phyloP scores from a whole-genome alignment of 2,888 invertebrate genomes.

The Callinectes sapidus region DNA sequence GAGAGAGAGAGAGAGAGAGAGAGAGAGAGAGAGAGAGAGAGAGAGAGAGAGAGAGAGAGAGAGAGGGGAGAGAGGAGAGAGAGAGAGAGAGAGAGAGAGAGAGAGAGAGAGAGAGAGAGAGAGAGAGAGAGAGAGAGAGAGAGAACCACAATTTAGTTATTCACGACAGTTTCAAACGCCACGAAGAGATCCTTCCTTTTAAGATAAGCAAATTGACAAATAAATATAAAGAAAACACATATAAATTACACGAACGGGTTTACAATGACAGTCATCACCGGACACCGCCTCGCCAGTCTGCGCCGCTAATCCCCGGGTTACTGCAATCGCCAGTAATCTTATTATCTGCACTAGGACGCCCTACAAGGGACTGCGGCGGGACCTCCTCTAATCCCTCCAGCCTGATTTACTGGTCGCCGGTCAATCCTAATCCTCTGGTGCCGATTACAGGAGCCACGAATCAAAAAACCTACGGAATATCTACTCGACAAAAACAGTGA shows the following conservation, averaged over 20 bases:
- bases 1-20: too few species aligned
- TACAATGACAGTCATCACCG: slow-evolving; percentile 10
- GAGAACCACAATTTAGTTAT: background rate
- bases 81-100: too few species aligned
- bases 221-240: slow-evolving; percentile 2
- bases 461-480: slow-evolving; percentile 22
- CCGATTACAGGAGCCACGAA: slow-evolving; percentile 26
- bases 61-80: too few species aligned
- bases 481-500: slow-evolving; percentile 23
- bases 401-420: slow-evolving; percentile 30
- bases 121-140: background rate
- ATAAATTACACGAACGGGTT: slow-evolving; percentile 27
- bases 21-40: too few species aligned
- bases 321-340: slow-evolving; percentile 25
- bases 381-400: slow-evolving; percentile 16
- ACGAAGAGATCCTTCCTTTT: background rate
- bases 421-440: slow-evolving; percentile 30
- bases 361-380: slow-evolving; percentile 28
- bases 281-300: background rate
- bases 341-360: slow-evolving; percentile 27
- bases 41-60: background rate
- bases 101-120: too few species aligned
- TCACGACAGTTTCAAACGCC: background rate
- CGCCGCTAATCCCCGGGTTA: slow-evolving; percentile 12
- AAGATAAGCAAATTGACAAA: slow-evolving; percentile 26